A percentile compares a stretch with the other conserved stretches of the same genome.
Evolutionary conservation across 2,113 vertebrate species (phyloP).

Genomic region (Oxyura jamaicensis): DNA sequence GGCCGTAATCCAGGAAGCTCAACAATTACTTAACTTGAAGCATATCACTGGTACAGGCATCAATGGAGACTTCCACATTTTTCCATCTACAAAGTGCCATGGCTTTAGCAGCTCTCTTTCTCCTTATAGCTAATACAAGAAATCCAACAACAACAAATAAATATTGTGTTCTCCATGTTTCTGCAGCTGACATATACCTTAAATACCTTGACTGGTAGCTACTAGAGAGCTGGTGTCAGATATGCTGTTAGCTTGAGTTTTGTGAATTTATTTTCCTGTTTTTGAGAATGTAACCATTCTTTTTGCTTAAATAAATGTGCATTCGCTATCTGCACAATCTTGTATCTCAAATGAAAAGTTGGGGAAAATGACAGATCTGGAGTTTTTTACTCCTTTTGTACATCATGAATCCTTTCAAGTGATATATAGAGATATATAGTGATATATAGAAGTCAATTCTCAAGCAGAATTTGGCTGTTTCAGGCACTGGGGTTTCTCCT

Average conservation of each 20-base stretch:
- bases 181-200: neutral
- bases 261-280: neutral
- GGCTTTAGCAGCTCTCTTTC: neutral
- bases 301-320: neutral
- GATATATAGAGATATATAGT: neutral
- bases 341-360: neutral
- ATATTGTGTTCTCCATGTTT: neutral
- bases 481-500: neutral
- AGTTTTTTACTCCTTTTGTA: neutral
- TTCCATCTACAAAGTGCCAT: neutral
- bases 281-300: neutral
- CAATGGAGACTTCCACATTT: neutral
- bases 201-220: neutral
- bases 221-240: neutral
- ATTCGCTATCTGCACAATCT: neutral
- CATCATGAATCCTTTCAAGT: neutral
- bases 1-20: neutral
- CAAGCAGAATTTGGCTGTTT: neutral
- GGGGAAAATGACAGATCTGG: neutral
- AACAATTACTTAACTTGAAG: neutral
- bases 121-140: neutral
- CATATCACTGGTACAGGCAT: neutral
- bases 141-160: neutral
- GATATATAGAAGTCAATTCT: neutral
- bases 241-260: neutral